Evolutionary conservation across 1,140 invertebrate genomes (phyloP), one percentile per base, ranked within the genome.

Genomic region (Lepidurus couesii): DNA sequence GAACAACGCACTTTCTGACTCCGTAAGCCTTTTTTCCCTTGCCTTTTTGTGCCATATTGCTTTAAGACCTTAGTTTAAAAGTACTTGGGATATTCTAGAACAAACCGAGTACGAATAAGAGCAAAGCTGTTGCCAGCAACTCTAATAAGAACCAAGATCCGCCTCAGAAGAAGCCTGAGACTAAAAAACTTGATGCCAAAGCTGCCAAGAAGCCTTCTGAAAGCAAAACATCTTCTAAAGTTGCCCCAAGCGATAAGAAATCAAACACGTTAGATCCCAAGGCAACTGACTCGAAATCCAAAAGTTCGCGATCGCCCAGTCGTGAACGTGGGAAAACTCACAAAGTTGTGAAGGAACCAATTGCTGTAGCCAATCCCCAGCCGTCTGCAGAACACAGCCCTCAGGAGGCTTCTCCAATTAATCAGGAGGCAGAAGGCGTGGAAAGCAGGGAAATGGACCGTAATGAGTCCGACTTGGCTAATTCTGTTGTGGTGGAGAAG

Each of bases 251-350:
- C n/a, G 53, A 65, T 65, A 65, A 65, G 21, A 65, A 65, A 65
- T 13, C 13, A n/a, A 34, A 34, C 34, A 65, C 16, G 1, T 65
- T 21, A 13, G 13, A 13, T 21, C 21, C 53, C 6, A 65, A 65
- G 53, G 21, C 53, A 21, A 65, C 53, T 21, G 53, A 21, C 21
- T 21, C n/a, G 16, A 65, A 16, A 65, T 65, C 53, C 6, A 65
- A 65, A 65, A 65, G 53, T 65, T 65, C 53, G 21, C 16, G 53
- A 65, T 65, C 53, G 53, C 53, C 53, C 16, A 65, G 53, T 65
- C 53, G 53, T 21, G 53, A 65, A 65, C 53, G 53, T 65, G 53
- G 16, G 16, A 65, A 65, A 65, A 65, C 53, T 65, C 9, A 13
- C 53, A 13, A 65, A 65, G 53, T 65, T 65, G 53, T 16, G 8